A percentile compares a stretch with the other conserved stretches of the same genome.
These are phyloP conservation scores for Pemphredon lugubris DNA, from an alignment of 2,888 invertebrate genomes.

Conservation along the genomic window DNA sequence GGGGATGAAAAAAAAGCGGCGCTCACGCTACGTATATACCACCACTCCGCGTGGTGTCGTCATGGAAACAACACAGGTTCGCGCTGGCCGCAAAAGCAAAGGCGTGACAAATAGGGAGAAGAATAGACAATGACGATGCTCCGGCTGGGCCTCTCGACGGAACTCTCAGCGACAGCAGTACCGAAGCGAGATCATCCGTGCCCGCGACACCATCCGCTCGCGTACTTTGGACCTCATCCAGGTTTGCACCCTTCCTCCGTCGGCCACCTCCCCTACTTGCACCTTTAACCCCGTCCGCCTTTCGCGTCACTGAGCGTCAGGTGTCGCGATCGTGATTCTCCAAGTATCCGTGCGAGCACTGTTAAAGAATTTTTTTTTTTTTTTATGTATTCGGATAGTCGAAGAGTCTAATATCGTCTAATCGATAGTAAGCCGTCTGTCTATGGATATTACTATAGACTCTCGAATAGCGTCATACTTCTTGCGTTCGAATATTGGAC, in stretches of 20 bases:
- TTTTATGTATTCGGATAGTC: too few relatives aligned
- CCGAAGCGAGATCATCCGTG: slow-evolving; percentile 55
- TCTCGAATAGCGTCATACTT: too few relatives aligned
- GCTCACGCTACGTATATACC: slow-evolving; percentile 28
- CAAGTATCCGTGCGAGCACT: too few relatives aligned
- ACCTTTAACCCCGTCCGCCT: neutral
- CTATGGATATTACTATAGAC: too few relatives aligned
- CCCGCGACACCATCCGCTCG: slow-evolving; percentile 53
- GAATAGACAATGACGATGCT: slow-evolving; percentile 76
- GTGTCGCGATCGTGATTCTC: too few relatives aligned
- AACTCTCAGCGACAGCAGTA: slow-evolving; percentile 48
- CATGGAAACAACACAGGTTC: slow-evolving; percentile 67
- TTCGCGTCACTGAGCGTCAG: slow-evolving; percentile 1
- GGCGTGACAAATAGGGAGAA: slow-evolving; percentile 76
- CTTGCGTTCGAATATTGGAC: too few relatives aligned
- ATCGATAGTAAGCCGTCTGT: too few relatives aligned
- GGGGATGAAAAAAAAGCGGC: slow-evolving; percentile 40
- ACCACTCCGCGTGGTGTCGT: slow-evolving; percentile 61
- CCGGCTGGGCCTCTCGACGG: slow-evolving; percentile 50
- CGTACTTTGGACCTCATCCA: slow-evolving; percentile 51
- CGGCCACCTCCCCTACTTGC: neutral
- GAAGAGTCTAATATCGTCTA: too few relatives aligned
- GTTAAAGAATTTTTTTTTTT: too few relatives aligned
- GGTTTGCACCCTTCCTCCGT: slow-evolving; percentile 22
- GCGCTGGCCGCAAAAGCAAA: slow-evolving; percentile 62